A percentile compares a stretch with the other conserved stretches of the same genome.
These are phyloP conservation scores for Acestrorhynchus altus DNA, from an alignment of 2,797 vertebrate species.

Conservation along the genomic window DNA sequence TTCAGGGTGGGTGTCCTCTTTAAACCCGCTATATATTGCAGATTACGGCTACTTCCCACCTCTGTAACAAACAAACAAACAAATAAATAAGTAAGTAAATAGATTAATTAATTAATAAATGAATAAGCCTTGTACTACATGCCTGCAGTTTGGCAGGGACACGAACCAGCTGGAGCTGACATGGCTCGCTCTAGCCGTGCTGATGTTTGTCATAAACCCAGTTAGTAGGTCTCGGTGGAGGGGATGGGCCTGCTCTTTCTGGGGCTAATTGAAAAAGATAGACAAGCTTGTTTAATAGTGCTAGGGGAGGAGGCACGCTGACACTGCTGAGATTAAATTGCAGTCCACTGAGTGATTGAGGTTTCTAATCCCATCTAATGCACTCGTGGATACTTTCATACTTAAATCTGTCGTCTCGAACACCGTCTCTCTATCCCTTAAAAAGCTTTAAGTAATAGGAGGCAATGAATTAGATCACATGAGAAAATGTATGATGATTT, in stretches of 20 bases:
- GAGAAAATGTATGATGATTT: conserved; percentile 68
- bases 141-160: conserved; percentile 37
- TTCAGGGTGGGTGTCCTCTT: too few relatives aligned
- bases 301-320: conserved; percentile 44
- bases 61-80: not conserved
- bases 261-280: conserved; percentile 53
- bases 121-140: not conserved
- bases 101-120: not conserved
- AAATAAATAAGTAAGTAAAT: too few relatives aligned
- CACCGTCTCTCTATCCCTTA: conserved; percentile 54
- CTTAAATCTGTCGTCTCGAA: conserved; percentile 62
- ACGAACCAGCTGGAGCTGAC: not conserved
- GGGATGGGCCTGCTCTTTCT: conserved; percentile 45
- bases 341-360: conserved; percentile 67
- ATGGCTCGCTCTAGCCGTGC: conserved; percentile 44
- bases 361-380: conserved; percentile 69
- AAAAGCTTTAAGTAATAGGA: conserved; percentile 63
- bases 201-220: conserved; percentile 54
- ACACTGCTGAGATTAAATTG: conserved; percentile 65
- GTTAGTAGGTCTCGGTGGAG: conserved; percentile 45
- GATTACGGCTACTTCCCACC: not conserved
- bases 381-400: conserved; percentile 65
- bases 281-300: conserved; percentile 62
- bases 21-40: not conserved
- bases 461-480: conserved; percentile 65